These are phyloP conservation scores for Agriopis leucophaearia DNA, from an alignment of 2,888 invertebrate genomes.

Conservation along the genomic window DNA sequence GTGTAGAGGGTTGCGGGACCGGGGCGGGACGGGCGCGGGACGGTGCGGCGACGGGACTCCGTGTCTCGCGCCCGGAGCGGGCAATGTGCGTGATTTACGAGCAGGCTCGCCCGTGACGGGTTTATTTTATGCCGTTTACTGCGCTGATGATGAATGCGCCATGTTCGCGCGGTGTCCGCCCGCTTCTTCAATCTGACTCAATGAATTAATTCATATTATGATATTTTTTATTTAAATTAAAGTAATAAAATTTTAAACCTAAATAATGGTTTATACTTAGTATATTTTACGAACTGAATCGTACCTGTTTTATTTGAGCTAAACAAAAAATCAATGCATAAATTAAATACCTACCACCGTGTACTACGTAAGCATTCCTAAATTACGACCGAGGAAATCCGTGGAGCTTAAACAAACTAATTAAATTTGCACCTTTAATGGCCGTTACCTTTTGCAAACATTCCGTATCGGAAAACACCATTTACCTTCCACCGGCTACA, in stretches of 20 bases:
- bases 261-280: not conserved
- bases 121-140: slow-evolving; percentile 34
- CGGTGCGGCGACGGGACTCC: not conserved
- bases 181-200: not conserved
- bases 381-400: not conserved
- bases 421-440: slow-evolving; percentile 5
- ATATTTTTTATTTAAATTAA: not conserved
- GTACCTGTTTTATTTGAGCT: too few relatives aligned
- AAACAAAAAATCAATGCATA: not conserved
- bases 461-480: slow-evolving; percentile 13
- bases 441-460: slow-evolving; percentile 15
- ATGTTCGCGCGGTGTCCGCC: not conserved
- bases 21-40: slow-evolving; percentile 12
- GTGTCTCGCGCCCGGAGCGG: slow-evolving; percentile 1
- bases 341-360: not conserved
- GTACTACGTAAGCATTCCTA: not conserved
- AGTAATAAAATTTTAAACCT: not conserved
- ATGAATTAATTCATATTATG: too few relatives aligned
- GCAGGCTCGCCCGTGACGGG: slow-evolving; percentile 41
- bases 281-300: too few relatives aligned
- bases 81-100: slow-evolving; percentile 51
- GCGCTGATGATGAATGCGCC: slow-evolving; percentile 34
- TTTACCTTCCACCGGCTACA: slow-evolving; percentile 20
- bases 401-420: slow-evolving; percentile 15
- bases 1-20: slow-evolving; percentile 19